Conservation (phyloP, 2,888 invertebrate genomes). For the Nasonovia ribisnigri region DNA sequence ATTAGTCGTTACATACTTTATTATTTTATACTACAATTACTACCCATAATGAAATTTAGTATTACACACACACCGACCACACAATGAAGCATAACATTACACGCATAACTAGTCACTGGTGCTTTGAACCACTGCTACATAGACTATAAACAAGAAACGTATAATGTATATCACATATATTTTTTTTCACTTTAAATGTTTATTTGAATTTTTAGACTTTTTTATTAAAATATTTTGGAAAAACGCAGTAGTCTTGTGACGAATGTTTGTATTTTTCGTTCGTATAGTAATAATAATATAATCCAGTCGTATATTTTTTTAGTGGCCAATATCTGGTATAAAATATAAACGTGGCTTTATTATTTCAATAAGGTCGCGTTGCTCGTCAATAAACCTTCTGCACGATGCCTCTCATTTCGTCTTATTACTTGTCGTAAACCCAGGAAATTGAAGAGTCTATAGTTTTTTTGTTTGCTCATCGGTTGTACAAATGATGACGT, state of each 20-base stretch:
- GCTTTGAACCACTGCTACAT: background rate
- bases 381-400: slow-evolving; percentile 23
- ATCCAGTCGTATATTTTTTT: slow-evolving; percentile 6
- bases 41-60: background rate
- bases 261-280: background rate
- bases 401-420: background rate
- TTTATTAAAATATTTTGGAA: background rate
- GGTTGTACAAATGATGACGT: slow-evolving; percentile 1
- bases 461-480: slow-evolving; percentile 15
- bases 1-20: background rate
- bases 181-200: background rate
- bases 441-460: slow-evolving; percentile 22
- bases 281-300: slow-evolving; percentile 5
- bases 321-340: slow-evolving; percentile 9
- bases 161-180: background rate
- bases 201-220: background rate
- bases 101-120: background rate
- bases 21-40: background rate
- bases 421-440: slow-evolving; percentile 19
- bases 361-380: slow-evolving; percentile 27
- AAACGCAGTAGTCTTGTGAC: background rate
- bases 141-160: background rate
- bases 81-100: background rate
- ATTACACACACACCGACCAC: background rate
- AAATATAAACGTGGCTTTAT: slow-evolving; percentile 22